Percentiles rank a stretch among this genome's conserved stretches.
These are phyloP conservation scores for Boloria selene DNA, from an alignment of 2,888 invertebrate species.

Conservation along the genomic window DNA sequence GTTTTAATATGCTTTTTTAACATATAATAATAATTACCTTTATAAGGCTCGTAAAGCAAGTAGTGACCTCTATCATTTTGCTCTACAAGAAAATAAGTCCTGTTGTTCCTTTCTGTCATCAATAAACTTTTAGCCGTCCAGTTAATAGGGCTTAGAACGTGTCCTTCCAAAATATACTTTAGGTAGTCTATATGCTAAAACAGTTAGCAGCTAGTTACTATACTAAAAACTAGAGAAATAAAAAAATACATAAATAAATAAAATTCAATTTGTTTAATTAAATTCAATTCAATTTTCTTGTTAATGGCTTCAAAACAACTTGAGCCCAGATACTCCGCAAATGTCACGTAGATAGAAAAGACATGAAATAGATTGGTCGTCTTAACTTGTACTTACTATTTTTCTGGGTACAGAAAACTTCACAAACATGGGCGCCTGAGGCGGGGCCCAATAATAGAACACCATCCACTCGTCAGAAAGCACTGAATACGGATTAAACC, in stretches of 20 bases:
- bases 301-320: no score
- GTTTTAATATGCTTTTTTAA: no score
- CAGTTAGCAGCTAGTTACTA: no score
- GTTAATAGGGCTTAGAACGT: slow-evolving; percentile 49
- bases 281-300: no score
- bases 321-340: no score
- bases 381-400: slow-evolving; percentile 46
- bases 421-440: slow-evolving; percentile 29
- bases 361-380: background rate
- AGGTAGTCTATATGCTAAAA: slow-evolving; percentile 50
- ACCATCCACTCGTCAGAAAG: slow-evolving; percentile 54
- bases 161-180: slow-evolving; percentile 48
- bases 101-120: slow-evolving; percentile 46
- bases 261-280: no score
- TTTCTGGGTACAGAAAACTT: slow-evolving; percentile 50
- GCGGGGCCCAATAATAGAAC: slow-evolving; percentile 59
- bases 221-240: no score
- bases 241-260: no score
- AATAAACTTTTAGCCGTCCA: slow-evolving; percentile 56
- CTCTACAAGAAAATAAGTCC: slow-evolving; percentile 52
- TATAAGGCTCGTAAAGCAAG: slow-evolving; percentile 47
- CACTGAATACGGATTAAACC: slow-evolving; percentile 62
- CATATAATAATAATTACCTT: slow-evolving; percentile 41
- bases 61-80: slow-evolving; percentile 56
- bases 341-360: no score